Percentiles rank a stretch among this genome's conserved stretches.
Conservation (phyloP, 2,888 invertebrate species). For the Achlya flavicornis region DNA sequence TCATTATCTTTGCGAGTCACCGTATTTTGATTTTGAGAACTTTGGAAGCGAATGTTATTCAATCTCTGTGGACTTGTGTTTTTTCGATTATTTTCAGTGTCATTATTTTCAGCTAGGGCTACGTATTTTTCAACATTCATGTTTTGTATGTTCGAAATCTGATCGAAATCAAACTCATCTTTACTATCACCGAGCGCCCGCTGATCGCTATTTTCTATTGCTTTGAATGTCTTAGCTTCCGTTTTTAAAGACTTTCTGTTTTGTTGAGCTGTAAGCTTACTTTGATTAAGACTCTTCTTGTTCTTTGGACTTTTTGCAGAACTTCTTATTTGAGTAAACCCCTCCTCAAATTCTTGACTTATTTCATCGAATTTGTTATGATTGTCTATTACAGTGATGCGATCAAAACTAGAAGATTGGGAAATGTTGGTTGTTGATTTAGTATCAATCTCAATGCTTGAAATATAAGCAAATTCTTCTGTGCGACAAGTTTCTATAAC, state of each 20-base stretch:
- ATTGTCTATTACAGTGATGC: conserved; percentile 70
- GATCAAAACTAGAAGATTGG: conserved; percentile 62
- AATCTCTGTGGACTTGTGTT: not conserved
- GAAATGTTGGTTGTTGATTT: conserved; percentile 47
- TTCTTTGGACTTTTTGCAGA: conserved; percentile 24
- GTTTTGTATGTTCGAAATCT: conserved; percentile 2
- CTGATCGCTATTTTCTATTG: conserved; percentile 11
- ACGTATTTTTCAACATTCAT: not conserved
- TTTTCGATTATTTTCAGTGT: not conserved
- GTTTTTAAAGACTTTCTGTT: conserved; percentile 23
- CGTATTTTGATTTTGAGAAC: not conserved
- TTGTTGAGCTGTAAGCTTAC: conserved; percentile 21
- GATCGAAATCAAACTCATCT: not conserved
- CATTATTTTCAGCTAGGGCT: not conserved
- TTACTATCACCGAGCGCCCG: not conserved
- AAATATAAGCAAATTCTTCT: conserved; percentile 68
- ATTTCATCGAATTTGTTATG: conserved; percentile 45
- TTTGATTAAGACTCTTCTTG: conserved; percentile 24
- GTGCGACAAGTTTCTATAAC: conserved; percentile 65
- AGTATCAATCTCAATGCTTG: conserved; percentile 55
- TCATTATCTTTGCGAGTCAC: not conserved
- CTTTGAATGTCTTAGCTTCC: conserved; percentile 17
- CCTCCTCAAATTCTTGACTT: conserved; percentile 39
- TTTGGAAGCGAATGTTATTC: not conserved
- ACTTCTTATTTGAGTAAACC: conserved; percentile 28